Evolutionary conservation across 2,888 invertebrate species (phyloP).

Genomic region (Syritta pipiens): DNA sequence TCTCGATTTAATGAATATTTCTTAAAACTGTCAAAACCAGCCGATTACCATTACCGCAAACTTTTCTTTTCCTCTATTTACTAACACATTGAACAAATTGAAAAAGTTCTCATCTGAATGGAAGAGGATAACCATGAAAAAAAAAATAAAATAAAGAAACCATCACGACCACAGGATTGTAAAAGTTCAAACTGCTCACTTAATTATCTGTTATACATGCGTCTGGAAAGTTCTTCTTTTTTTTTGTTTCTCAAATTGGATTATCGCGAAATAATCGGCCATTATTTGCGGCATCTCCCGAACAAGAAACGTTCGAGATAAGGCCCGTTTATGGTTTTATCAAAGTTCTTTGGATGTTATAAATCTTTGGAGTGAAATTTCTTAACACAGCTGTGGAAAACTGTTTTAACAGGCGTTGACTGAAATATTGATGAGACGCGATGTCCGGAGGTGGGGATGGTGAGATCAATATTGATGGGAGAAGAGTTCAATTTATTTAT

Average conservation of each 20-base stretch:
- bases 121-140: slow-evolving; percentile 14
- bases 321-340: slow-evolving; percentile 12
- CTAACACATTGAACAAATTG: slow-evolving; percentile 13
- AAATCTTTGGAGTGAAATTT: slow-evolving; percentile 4
- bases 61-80: background rate
- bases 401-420: too few species aligned
- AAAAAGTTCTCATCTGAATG: slow-evolving; percentile 24
- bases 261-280: slow-evolving; percentile 32
- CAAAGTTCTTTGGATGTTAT: slow-evolving; percentile 12
- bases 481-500: too few species aligned
- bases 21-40: slow-evolving; percentile 3
- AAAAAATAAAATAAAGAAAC: too few species aligned
- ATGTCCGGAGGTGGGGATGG: too few species aligned
- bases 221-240: slow-evolving; percentile 23
- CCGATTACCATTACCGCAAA: background rate
- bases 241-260: slow-evolving; percentile 23
- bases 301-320: slow-evolving; percentile 10
- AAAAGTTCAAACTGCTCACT: slow-evolving; percentile 36
- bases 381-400: too few species aligned
- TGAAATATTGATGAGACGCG: too few species aligned
- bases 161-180: slow-evolving; percentile 24
- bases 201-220: slow-evolving; percentile 51
- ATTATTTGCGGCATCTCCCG: slow-evolving; percentile 3
- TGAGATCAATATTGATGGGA: too few species aligned
- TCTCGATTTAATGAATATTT: background rate